These are phyloP conservation scores for Nephrotoma guestfalica DNA, from an alignment of 2,888 invertebrate species.

Conservation along the genomic window DNA sequence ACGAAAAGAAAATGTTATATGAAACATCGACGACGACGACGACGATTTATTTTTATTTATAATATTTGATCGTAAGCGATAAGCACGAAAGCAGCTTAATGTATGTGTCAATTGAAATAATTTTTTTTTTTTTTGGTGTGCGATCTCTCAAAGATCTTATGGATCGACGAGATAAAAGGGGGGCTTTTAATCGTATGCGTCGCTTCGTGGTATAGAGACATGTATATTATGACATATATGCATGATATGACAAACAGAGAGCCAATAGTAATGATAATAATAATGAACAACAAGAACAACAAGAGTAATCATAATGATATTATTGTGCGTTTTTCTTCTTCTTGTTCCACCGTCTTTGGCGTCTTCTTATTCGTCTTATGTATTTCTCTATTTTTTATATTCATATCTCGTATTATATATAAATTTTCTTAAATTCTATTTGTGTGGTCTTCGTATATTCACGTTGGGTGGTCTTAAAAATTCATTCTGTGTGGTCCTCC, in stretches of 20 bases:
- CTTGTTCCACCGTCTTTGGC: background rate
- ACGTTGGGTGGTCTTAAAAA: constrained; percentile 5
- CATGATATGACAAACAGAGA: background rate
- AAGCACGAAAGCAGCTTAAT: background rate
- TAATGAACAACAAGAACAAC: background rate
- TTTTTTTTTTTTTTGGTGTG: background rate
- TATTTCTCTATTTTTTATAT: background rate
- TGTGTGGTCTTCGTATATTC: constrained; percentile 2
- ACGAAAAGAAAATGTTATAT: background rate
- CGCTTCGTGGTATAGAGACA: background rate
- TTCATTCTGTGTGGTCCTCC: constrained; percentile 7
- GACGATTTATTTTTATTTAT: background rate
- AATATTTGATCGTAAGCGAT: background rate
- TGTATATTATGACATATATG: background rate
- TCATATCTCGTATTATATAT: background rate
- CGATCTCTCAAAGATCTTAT: background rate
- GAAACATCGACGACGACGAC: background rate
- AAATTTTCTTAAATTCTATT: background rate
- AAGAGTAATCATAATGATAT: background rate
- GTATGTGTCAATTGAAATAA: background rate
- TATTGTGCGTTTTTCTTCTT: constrained; percentile 1
- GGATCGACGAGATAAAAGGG: background rate
- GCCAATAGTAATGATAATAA: background rate
- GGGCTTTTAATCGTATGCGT: background rate
- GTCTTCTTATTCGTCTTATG: background rate